Evolutionary conservation across 2,113 vertebrate genomes (phyloP).

Genomic region (Ia io): DNA sequence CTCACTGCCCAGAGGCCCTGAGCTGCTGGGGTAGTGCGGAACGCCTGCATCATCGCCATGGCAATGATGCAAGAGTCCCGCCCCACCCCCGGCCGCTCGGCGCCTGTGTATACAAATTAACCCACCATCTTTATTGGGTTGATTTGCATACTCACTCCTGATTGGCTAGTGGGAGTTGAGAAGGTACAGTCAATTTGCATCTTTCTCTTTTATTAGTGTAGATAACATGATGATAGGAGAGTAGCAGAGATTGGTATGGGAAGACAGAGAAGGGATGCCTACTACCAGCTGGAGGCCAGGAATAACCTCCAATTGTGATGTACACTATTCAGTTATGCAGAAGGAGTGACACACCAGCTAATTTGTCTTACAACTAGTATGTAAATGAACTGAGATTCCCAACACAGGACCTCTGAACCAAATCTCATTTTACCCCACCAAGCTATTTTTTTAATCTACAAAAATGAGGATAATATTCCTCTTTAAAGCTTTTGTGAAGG

Average conservation of each 20-base stretch:
- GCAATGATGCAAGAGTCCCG: too few species aligned
- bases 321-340: not conserved
- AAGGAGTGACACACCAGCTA: not conserved
- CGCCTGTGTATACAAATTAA: too few species aligned
- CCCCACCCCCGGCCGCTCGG: rapidly evolving
- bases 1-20: too few species aligned
- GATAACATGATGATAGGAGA: not conserved
- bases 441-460: not conserved
- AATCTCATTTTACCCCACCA: not conserved
- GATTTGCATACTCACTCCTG: too few species aligned
- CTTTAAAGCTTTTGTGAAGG: not conserved
- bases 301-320: not conserved
- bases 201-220: too few species aligned
- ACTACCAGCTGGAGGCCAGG: not conserved
- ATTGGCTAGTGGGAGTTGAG: too few species aligned
- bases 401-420: not conserved
- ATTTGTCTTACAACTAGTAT: not conserved
- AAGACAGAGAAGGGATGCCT: not conserved
- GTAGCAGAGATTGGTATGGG: not conserved
- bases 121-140: too few species aligned
- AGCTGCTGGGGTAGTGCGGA: too few species aligned
- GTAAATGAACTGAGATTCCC: not conserved
- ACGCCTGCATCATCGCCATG: too few species aligned
- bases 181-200: too few species aligned
- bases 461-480: not conserved